These are phyloP conservation scores for Neoaliturus tenellus DNA, from an alignment of 2,888 invertebrate genomes.

Conservation along the genomic window DNA sequence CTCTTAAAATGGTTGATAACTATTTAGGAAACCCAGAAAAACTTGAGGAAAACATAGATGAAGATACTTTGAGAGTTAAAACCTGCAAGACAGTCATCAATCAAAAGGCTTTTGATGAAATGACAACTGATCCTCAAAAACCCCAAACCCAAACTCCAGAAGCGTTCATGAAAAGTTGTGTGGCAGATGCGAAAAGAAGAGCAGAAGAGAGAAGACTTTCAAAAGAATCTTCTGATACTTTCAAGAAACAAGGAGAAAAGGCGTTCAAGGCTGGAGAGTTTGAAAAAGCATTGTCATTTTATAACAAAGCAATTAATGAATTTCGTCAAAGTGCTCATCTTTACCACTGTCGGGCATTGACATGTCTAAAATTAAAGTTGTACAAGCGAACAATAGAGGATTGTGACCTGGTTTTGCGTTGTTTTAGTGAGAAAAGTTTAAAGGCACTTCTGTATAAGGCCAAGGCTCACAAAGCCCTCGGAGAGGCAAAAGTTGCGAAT, in stretches of 20 bases:
- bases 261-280: constrained; percentile 36
- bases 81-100: constrained; percentile 34
- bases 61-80: constrained; percentile 31
- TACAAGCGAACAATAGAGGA: constrained; percentile 12
- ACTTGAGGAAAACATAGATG: background rate
- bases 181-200: constrained; percentile 35
- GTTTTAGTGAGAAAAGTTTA: constrained; percentile 3
- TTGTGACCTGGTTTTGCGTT: constrained; percentile 33
- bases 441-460: constrained; percentile 26
- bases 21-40: constrained; percentile 18
- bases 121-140: background rate
- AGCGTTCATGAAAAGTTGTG: constrained; percentile 38
- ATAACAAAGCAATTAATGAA: constrained; percentile 24
- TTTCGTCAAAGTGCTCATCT: constrained; percentile 36
- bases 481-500: background rate
- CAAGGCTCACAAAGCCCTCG: constrained; percentile 24
- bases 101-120: constrained; percentile 33
- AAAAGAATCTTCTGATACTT: constrained; percentile 38
- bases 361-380: constrained; percentile 9
- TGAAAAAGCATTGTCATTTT: constrained; percentile 28
- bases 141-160: constrained; percentile 19
- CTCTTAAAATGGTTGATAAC: constrained; percentile 26
- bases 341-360: constrained; percentile 6
- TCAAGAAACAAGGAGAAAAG: constrained; percentile 19
- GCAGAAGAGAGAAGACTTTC: constrained; percentile 37